Conservation (phyloP, 2,113 vertebrate genomes). For the Corvus hawaiiensis region DNA sequence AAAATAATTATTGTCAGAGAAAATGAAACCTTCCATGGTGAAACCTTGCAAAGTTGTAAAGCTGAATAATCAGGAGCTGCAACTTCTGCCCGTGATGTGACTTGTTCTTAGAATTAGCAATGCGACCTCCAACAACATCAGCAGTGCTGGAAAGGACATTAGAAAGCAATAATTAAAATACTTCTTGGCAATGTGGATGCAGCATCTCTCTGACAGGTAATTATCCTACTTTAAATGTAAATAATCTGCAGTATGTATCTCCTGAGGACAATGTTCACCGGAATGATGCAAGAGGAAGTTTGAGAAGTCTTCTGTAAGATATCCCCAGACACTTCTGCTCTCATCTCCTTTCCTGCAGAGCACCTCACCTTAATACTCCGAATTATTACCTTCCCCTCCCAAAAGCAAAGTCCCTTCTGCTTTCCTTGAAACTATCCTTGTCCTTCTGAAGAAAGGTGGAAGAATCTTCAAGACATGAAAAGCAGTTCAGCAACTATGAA, state of each 20-base stretch:
- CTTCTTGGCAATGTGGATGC: not conserved
- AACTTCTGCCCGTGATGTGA: not conserved
- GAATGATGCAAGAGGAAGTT: not conserved
- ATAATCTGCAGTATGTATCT: rapidly evolving
- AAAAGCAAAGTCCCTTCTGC: not conserved
- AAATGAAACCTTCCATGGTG: not conserved
- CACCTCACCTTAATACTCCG: not conserved
- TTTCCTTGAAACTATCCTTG: not conserved
- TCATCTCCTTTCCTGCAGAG: not conserved
- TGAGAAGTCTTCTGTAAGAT: not conserved
- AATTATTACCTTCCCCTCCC: not conserved
- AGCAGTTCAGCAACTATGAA: not conserved
- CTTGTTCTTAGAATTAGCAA: not conserved
- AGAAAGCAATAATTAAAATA: not conserved
- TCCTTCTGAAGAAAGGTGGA: not conserved
- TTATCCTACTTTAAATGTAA: not conserved
- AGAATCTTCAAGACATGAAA: not conserved
- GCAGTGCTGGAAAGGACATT: not conserved
- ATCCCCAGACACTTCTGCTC: not conserved
- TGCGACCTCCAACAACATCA: not conserved
- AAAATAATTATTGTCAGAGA: not conserved
- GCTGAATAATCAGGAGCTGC: not conserved
- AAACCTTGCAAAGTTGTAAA: not conserved
- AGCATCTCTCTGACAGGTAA: not conserved
- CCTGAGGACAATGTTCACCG: not conserved